phyloP scores from a whole-genome alignment of 92 coral and sea anemone genomes.

The Heliopora coerulea region DNA sequence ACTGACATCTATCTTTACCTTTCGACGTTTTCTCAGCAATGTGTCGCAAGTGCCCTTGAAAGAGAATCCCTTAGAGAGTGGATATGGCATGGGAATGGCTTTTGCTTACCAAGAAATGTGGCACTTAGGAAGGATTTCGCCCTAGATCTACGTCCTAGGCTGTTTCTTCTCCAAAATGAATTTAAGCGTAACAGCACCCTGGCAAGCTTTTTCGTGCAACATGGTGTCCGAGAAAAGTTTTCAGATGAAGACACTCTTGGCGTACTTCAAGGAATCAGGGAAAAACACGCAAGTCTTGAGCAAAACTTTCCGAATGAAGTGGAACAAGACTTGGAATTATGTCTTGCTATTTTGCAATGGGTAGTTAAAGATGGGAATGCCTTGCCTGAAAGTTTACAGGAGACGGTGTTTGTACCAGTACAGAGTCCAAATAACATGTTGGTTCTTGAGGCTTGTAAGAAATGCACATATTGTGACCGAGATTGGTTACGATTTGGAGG shows the following conservation, averaged over 20 bases:
- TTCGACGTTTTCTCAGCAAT: constrained; percentile 30
- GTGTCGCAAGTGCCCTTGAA: constrained; percentile 6
- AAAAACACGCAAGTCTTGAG: constrained; percentile 44
- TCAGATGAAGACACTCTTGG: constrained; percentile 33
- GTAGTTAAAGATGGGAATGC: constrained; percentile 66
- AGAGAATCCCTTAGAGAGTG: constrained; percentile 29
- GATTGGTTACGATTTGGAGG: constrained; percentile 70
- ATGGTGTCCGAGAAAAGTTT: constrained; percentile 38
- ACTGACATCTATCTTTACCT: constrained; percentile 51
- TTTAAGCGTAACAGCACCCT: constrained; percentile 5
- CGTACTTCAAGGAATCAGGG: constrained; percentile 10
- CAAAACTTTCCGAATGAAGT: constrained; percentile 49
- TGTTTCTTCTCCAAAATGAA: constrained; percentile 48
- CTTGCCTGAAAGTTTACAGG: constrained; percentile 62
- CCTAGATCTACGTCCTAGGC: constrained; percentile 54
- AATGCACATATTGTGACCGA: constrained; percentile 78
- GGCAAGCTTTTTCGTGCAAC: constrained; percentile 39
- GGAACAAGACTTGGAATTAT: constrained; percentile 63
- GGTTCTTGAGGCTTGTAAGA: constrained; percentile 61
- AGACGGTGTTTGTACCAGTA: constrained; percentile 75
- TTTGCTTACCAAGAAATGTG: constrained; percentile 45
- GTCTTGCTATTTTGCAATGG: constrained; percentile 70
- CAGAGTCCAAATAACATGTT: constrained; percentile 62
- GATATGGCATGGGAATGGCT: constrained; percentile 69
- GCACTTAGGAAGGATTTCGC: constrained; percentile 35